Conservation (phyloP, 2,113 vertebrate species). For the Clinocottus analis region DNA sequence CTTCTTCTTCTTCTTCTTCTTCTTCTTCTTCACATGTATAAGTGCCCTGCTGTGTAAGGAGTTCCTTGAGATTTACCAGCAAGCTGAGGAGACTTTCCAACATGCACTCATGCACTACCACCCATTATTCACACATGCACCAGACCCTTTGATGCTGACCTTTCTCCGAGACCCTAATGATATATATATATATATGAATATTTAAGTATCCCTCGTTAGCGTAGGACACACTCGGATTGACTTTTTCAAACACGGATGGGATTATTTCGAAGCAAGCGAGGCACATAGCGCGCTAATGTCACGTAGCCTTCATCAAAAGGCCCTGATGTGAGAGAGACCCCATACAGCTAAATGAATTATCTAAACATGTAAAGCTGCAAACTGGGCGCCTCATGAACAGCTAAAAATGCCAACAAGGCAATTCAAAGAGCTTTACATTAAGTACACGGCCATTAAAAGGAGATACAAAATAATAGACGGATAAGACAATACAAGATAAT, state of each 20-base stretch:
- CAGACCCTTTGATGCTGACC: no score
- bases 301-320: conserved; percentile 43
- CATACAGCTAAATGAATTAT: conserved; percentile 7
- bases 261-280: conserved; percentile 31
- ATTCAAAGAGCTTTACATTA: neutral
- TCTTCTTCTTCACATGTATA: no score
- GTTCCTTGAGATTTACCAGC: no score
- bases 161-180: no score
- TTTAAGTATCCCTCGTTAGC: conserved; percentile 64
- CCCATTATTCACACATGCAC: no score
- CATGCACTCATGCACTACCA: no score
- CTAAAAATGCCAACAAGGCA: neutral
- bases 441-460: neutral
- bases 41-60: no score
- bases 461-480: neutral
- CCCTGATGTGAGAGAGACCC: conserved; percentile 22
- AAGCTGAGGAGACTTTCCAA: no score
- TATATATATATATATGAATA: no score
- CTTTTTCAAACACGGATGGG: conserved; percentile 34
- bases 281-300: conserved; percentile 22
- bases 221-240: conserved; percentile 3
- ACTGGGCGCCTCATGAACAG: conserved; percentile 13
- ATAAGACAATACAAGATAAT: neutral
- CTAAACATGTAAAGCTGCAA: conserved; percentile 13
- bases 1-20: no score